phyloP scores from a whole-genome alignment of 2,888 invertebrate genomes.

The Amphiduros pacificus region DNA sequence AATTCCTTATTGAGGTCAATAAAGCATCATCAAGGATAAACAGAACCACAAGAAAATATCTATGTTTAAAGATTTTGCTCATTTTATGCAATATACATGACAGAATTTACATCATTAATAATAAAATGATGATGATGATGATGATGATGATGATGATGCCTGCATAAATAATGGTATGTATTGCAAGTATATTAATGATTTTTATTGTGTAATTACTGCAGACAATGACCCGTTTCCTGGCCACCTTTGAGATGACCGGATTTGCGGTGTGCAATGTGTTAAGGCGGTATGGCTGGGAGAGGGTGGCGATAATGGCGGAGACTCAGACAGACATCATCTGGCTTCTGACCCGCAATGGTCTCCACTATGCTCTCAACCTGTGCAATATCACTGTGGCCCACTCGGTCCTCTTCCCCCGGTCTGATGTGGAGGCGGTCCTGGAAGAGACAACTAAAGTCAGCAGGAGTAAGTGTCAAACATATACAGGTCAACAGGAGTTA shows the following conservation, averaged over 20 bases:
- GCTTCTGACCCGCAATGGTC: constrained; percentile 27
- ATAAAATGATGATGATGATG: too few species aligned
- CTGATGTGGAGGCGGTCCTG: constrained; percentile 20
- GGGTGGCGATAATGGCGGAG: constrained; percentile 31
- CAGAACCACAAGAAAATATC: too few species aligned
- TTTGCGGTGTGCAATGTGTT: constrained; percentile 27
- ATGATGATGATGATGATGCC: too few species aligned
- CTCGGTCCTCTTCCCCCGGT: too few species aligned
- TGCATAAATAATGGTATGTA: too few species aligned
- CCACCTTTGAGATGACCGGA: constrained; percentile 38
- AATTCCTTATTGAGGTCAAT: too few species aligned
- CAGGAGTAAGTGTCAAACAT: constrained; percentile 24
- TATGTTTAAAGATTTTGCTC: too few species aligned
- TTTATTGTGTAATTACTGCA: too few species aligned
- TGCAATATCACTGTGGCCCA: constrained; percentile 22
- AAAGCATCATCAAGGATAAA: too few species aligned
- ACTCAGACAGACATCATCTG: constrained; percentile 31
- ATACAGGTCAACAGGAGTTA: neutral
- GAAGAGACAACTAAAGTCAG: constrained; percentile 20
- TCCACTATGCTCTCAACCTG: constrained; percentile 7
- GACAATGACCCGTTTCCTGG: constrained; percentile 36
- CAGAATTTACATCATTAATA: too few species aligned
- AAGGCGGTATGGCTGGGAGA: constrained; percentile 25
- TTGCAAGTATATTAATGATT: too few species aligned
- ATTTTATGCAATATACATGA: too few species aligned